Evolutionary conservation across 2,113 vertebrate genomes (phyloP).

Genomic region (Vulpes lagopus): DNA sequence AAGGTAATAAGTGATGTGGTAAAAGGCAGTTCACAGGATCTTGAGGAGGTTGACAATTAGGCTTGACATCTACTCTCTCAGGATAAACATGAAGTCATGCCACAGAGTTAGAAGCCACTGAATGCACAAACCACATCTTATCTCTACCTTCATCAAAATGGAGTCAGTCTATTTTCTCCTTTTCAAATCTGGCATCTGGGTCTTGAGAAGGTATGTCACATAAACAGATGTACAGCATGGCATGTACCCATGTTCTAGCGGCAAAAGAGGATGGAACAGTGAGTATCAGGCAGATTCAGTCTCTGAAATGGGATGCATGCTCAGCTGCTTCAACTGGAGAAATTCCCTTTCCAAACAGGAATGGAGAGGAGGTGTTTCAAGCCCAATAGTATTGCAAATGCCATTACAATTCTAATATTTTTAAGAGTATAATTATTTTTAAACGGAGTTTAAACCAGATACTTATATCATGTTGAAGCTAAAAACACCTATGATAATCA

Average conservation of each 20-base stretch:
- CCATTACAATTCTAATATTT: background rate
- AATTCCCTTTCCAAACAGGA: background rate
- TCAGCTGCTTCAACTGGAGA: background rate
- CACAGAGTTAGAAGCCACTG: background rate
- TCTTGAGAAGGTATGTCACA: background rate
- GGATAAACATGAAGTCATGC: background rate
- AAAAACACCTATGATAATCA: background rate
- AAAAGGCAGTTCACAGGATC: background rate
- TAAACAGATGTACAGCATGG: background rate
- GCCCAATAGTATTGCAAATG: background rate
- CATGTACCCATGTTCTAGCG: background rate
- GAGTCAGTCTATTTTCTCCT: background rate
- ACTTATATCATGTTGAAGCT: background rate
- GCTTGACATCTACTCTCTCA: background rate
- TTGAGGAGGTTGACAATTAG: background rate
- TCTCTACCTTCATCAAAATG: background rate
- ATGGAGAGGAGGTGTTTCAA: background rate
- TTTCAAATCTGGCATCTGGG: background rate
- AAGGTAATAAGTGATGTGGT: background rate
- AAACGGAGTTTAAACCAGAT: background rate
- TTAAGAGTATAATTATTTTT: background rate
- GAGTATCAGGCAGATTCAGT: background rate
- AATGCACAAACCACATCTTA: background rate
- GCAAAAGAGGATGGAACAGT: background rate
- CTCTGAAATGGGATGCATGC: background rate